These are phyloP conservation scores for Anisognathus igniventris DNA, from an alignment of 2,797 vertebrate species.

Conservation along the genomic window DNA sequence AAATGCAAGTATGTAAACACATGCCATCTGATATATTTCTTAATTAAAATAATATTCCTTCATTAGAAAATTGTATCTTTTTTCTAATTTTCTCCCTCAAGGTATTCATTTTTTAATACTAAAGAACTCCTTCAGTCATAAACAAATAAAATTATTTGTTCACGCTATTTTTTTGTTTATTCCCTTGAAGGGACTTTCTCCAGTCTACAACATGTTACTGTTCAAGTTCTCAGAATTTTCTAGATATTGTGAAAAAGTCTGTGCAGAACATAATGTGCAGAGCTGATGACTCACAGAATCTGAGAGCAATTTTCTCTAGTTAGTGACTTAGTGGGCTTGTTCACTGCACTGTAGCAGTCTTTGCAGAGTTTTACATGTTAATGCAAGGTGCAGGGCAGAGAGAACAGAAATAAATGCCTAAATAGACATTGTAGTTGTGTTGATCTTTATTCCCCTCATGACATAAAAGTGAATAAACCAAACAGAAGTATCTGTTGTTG, in stretches of 20 bases:
- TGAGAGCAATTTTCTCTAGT: neutral
- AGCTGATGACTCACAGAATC: neutral
- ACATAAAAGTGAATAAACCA: neutral
- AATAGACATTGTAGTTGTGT: neutral
- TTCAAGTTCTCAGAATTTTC: neutral
- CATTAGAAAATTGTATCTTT: neutral
- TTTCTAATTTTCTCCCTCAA: neutral
- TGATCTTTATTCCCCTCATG: neutral
- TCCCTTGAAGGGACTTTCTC: neutral
- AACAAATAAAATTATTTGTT: neutral
- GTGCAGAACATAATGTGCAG: neutral
- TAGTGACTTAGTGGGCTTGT: neutral
- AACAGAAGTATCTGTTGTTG: neutral
- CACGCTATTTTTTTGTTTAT: neutral
- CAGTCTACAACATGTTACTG: neutral
- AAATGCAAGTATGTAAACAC: neutral
- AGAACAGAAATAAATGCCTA: neutral
- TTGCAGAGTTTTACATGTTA: neutral
- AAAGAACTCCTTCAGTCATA: neutral
- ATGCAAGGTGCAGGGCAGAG: neutral
- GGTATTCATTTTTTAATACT: neutral
- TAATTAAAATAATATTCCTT: neutral
- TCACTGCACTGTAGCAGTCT: neutral
- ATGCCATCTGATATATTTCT: neutral
- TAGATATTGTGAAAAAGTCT: neutral